Evolutionary conservation across 2,888 invertebrate species (phyloP), one percentile per base, ranked within the genome.

Genomic region (Rotaria sp.): DNA sequence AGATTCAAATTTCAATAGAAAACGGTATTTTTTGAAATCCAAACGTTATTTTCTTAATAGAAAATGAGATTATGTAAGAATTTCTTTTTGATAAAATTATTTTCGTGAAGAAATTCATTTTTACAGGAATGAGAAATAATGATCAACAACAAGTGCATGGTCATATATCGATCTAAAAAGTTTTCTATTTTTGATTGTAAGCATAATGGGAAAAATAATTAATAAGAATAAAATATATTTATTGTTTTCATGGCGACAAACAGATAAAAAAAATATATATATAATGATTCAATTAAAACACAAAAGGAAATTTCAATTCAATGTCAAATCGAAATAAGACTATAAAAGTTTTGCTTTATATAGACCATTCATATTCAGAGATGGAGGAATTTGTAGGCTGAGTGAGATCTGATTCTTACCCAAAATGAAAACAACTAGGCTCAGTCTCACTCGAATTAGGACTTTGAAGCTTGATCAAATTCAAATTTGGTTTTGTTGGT

Each of bases 11-110:
- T 80, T 45, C n/a, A 45, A 80, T 26, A 21, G 21, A 15, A 80
- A 80, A 80, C 45, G 80, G 11, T 80, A 80, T 45, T 80, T 80
- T 45, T 26, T 80, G 0, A 80, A 80, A 80, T 45, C 80, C 0
- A 80, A 80, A 45, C 80, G 80, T 45, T 80, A 80, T 45, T 80
- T 80, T 80, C 80, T 80, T 10, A 80, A 80, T n/a, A 80, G 45
- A 45, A 80, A 80, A 80, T 15, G 80, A 18, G 13, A n/a, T 18
- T 18, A 35, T 35, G 67, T 67, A 67, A 67, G 67, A 67, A 11
- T 30, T 30, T 30, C 13, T 15, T 35, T 67, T 67, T 15, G 3
- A 13, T 15, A 13, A n/a, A 10, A 13, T 2, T 67, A 21, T 67
- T 15, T 7, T 21, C 35, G 38, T 67, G 15, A 13, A n/a, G 5